Conservation (phyloP, 2,113 vertebrate genomes). For the Solea senegalensis region DNA sequence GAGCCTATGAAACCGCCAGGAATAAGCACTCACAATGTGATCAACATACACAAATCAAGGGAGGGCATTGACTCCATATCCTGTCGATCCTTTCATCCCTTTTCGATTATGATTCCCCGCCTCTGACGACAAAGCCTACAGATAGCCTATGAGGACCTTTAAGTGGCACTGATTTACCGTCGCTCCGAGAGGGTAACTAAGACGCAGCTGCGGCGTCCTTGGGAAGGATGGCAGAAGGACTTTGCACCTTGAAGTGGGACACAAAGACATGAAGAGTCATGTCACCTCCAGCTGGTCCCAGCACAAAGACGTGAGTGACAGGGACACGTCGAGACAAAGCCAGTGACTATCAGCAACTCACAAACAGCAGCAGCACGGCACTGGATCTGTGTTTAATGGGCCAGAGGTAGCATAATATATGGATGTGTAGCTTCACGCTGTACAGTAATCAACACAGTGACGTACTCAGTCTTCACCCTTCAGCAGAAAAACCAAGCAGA, state of each 20-base stretch:
- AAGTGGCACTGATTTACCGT: slow-evolving; percentile 60
- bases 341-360: slow-evolving; percentile 22
- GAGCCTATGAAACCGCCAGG: slow-evolving; percentile 56
- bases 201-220: slow-evolving; percentile 70
- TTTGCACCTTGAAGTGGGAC: slow-evolving; percentile 75
- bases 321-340: slow-evolving; percentile 53
- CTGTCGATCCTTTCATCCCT: slow-evolving; percentile 65
- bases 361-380: slow-evolving; percentile 40
- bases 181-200: slow-evolving; percentile 57
- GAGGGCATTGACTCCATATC: slow-evolving; percentile 53
- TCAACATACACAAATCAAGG: slow-evolving; percentile 48
- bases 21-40: slow-evolving; percentile 57
- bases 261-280: slow-evolving; percentile 65
- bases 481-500: background rate
- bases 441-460: background rate
- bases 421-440: slow-evolving; percentile 1
- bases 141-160: slow-evolving; percentile 64
- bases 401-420: slow-evolving; percentile 29
- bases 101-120: slow-evolving; percentile 55
- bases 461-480: background rate
- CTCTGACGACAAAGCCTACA: slow-evolving; percentile 60
- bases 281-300: slow-evolving; percentile 76
- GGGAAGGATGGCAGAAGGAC: slow-evolving; percentile 68
- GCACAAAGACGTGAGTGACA: slow-evolving; percentile 72
- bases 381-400: slow-evolving; percentile 14